phyloP scores from a whole-genome alignment of 1,140 invertebrate species.

The Cydia splendana region DNA sequence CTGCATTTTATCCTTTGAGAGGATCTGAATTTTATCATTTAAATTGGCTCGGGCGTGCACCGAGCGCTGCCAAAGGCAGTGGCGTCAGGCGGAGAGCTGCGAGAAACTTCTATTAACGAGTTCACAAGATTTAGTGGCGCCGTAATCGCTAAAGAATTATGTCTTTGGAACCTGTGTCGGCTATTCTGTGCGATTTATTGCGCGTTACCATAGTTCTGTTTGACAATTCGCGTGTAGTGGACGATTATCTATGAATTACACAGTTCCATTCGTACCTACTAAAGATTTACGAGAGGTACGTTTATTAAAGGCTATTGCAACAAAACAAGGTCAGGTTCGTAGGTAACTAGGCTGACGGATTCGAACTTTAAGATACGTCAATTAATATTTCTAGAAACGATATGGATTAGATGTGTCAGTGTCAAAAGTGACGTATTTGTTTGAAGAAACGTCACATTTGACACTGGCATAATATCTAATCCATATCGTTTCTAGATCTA shows the following conservation, averaged over 20 bases:
- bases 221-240: conserved; percentile 31
- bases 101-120: conserved; percentile 74
- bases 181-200: conserved; percentile 44
- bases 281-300: too few relatives aligned
- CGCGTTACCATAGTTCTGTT: conserved; percentile 11
- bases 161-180: conserved; percentile 53
- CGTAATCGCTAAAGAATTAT: conserved; percentile 66
- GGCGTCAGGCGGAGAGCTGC: conserved; percentile 66
- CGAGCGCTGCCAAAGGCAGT: conserved; percentile 61
- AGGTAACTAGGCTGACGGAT: too few relatives aligned
- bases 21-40: conserved; percentile 70
- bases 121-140: conserved; percentile 69
- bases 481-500: too few relatives aligned
- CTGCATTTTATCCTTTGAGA: conserved; percentile 57
- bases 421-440: too few relatives aligned
- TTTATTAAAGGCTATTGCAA: too few relatives aligned
- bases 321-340: too few relatives aligned
- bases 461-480: too few relatives aligned
- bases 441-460: too few relatives aligned
- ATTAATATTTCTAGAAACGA: too few relatives aligned
- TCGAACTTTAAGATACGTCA: too few relatives aligned
- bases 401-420: too few relatives aligned
- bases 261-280: too few relatives aligned
- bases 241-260: background rate
- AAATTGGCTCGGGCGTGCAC: conserved; percentile 56